Base-by-base conservation (phyloP, 2,888 invertebrate species). In the Pollenia amentaria region DNA sequence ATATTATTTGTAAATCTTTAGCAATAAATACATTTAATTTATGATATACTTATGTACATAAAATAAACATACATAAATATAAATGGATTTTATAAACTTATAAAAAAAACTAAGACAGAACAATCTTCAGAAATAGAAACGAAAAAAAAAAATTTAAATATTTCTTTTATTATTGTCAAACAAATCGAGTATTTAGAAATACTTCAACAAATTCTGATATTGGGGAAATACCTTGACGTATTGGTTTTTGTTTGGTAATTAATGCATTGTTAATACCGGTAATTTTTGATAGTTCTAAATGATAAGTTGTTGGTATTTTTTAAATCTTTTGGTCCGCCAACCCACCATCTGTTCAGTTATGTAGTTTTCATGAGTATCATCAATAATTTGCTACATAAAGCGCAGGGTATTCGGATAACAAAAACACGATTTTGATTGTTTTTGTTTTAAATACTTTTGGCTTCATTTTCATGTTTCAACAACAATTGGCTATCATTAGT, bases 161-260 rank as follows among this genome's bases (percentile, higher is more conserved):
- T 44, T 55, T 67, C n/a, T 44, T 69, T 60, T 10, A 57, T 64
- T 72, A 12, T 55, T 53, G 12, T 16, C 55, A 70, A 72, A 53
- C 21, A 64, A 80, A 64, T 62, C 38, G 12, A 62, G 12, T 14
- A 16, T 16, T 10, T 4, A 44, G 12, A 14, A 12, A n/a, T 46
- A 42, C 48, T 62, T 70, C 38, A 62, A 79, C 38, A 70, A 14
- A 8, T 6, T 0, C 9, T 16, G 16, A 18, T 29, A 78, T 65
- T 77, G 46, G 77, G 70, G 77, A 83, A 70, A 83, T 48, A 67
- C 78, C 84, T 78, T 84, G 84, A 72, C 57, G 46, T 72, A 78
- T 67, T 42, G 12, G 6, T 53, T 62, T 67, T 73, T 48, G 64
- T 67, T 73, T 48, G 64, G 40, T 18, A 60, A 75, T 75, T 78